phyloP scores from a whole-genome alignment of 2,113 vertebrate species.

The Salvator merianae region DNA sequence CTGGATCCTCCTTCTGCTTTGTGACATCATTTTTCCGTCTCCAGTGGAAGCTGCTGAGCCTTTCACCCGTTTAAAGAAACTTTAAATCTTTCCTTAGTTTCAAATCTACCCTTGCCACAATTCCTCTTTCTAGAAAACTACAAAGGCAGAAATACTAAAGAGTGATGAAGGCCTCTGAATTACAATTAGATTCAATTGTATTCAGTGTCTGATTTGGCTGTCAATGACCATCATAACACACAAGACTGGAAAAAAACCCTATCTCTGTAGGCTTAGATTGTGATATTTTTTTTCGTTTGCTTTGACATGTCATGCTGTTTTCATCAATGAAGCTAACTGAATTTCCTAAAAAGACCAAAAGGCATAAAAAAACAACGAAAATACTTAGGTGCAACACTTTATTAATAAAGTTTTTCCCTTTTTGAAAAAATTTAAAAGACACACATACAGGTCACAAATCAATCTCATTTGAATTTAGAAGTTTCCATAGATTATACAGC shows the following conservation, averaged over 20 bases:
- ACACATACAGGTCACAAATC: conserved; percentile 54
- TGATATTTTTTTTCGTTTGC: not conserved
- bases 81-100: not conserved
- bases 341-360: not conserved
- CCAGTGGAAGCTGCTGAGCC: too few species aligned
- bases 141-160: not conserved
- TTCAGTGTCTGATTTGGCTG: not conserved
- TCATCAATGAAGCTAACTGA: fast-evolving
- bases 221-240: not conserved
- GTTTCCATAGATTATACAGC: conserved; percentile 46
- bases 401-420: conserved; percentile 36
- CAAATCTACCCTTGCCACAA: not conserved
- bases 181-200: not conserved
- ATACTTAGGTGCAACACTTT: conserved; percentile 26
- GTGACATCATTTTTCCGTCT: too few species aligned
- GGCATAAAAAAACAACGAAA: conserved; percentile 34
- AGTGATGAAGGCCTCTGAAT: not conserved
- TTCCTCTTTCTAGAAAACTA: too few species aligned
- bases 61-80: not conserved
- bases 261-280: not conserved
- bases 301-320: not conserved
- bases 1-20: too few species aligned
- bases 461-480: conserved; percentile 41
- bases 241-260: not conserved
- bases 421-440: conserved; percentile 75